Percentiles rank a stretch among this genome's conserved stretches.
Conservation (phyloP, 1,140 invertebrate genomes). For the Laupala kohalensis region DNA sequence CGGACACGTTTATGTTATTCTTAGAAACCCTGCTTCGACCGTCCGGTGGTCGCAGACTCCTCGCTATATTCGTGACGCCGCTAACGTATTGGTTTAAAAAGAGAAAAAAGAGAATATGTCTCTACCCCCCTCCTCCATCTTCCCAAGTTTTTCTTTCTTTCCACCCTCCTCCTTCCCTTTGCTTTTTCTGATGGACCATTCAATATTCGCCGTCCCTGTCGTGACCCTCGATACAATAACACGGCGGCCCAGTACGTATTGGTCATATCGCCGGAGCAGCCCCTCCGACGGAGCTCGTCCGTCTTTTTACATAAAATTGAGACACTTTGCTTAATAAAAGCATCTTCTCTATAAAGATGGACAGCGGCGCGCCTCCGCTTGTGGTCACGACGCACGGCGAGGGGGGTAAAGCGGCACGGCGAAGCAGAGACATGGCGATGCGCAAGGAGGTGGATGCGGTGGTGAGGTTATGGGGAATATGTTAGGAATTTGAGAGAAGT, state of each 20-base stretch:
- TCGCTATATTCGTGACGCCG: neutral
- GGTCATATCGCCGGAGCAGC: neutral
- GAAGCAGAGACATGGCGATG: too few species aligned
- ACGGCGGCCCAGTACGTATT: neutral
- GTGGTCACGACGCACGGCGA: neutral
- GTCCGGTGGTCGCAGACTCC: neutral
- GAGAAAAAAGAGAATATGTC: neutral
- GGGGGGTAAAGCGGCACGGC: neutral
- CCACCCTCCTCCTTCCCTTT: neutral
- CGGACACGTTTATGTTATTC: neutral
- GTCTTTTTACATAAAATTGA: slow-evolving; percentile 8
- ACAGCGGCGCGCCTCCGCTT: neutral
- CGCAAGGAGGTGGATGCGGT: too few species aligned
- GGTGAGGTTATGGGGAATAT: too few species aligned
- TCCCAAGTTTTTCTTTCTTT: neutral
- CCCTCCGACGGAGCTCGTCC: neutral
- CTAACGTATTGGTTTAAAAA: neutral
- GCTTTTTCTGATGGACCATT: neutral
- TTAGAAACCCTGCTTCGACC: neutral
- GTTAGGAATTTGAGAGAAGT: too few species aligned
- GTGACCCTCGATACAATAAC: neutral
- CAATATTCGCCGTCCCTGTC: neutral
- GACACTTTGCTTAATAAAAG: slow-evolving; percentile 9
- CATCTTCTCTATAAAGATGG: slow-evolving; percentile 6
- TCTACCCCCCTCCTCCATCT: neutral